Percentiles rank a stretch among this genome's conserved stretches.
phyloP scores from a whole-genome alignment of 1,140 invertebrate genomes.

The Scaptomyza graminum region DNA sequence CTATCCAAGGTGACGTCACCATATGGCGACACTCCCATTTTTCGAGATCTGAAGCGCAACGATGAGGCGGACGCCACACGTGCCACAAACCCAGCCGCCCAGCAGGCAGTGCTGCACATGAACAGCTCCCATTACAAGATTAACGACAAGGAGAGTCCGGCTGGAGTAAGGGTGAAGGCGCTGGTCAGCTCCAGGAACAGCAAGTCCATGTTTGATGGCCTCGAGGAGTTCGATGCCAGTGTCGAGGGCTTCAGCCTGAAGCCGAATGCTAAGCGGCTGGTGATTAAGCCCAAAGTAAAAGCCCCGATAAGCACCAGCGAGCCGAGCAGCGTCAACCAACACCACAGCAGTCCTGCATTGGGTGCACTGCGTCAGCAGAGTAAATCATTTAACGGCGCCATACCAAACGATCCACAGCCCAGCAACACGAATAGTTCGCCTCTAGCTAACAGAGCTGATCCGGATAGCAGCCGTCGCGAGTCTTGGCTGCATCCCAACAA shows the following conservation, averaged over 20 bases:
- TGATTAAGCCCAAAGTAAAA: slow-evolving; percentile 84
- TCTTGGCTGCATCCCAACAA: slow-evolving; percentile 83
- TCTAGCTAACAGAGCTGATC: slow-evolving; percentile 4
- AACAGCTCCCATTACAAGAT: slow-evolving; percentile 86
- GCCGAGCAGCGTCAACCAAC: slow-evolving; percentile 7
- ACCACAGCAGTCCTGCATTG: slow-evolving; percentile 24
- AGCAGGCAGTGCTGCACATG: slow-evolving; percentile 86
- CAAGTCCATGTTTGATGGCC: slow-evolving; percentile 89
- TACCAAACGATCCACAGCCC: slow-evolving; percentile 42
- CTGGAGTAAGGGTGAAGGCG: slow-evolving; percentile 87
- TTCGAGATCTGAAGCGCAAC: slow-evolving; percentile 87
- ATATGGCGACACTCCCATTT: slow-evolving; percentile 91
- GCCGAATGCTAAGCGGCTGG: slow-evolving; percentile 87
- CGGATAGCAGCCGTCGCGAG: slow-evolving; percentile 66
- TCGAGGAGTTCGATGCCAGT: slow-evolving; percentile 88
- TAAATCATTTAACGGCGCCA: slow-evolving; percentile 61
- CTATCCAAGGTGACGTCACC: slow-evolving; percentile 88
- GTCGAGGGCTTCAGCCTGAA: slow-evolving; percentile 87
- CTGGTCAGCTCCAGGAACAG: slow-evolving; percentile 85
- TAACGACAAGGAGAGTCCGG: slow-evolving; percentile 85
- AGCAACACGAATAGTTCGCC: background rate
- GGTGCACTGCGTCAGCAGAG: slow-evolving; percentile 21
- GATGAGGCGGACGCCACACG: slow-evolving; percentile 89
- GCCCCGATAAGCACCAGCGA: slow-evolving; percentile 1
- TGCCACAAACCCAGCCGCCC: slow-evolving; percentile 88